These are phyloP conservation scores for Tanytarsus gracilentus DNA, from an alignment of 2,888 invertebrate species.

Conservation along the genomic window DNA sequence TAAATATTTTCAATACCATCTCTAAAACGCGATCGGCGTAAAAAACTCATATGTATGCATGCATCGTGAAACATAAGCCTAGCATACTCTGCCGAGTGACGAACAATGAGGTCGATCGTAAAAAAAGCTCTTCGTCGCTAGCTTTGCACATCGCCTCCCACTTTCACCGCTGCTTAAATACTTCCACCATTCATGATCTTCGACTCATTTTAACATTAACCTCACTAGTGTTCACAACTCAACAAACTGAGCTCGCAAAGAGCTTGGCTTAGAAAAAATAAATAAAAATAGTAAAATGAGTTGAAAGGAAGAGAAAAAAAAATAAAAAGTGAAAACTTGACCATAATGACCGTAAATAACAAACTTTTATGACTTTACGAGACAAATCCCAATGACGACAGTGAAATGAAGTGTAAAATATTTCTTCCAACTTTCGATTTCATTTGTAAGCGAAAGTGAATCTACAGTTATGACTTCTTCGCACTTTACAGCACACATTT, in stretches of 20 bases:
- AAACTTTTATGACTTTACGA: too few relatives aligned
- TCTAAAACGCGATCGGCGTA: too few relatives aligned
- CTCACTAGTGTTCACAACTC: conserved; percentile 14
- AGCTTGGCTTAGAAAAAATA: too few relatives aligned
- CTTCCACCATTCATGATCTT: conserved; percentile 18
- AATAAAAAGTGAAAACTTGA: conserved; percentile 26
- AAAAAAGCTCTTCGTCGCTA: too few relatives aligned
- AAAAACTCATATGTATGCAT: too few relatives aligned
- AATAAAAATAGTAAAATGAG: not conserved
- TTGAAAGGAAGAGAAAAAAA: not conserved
- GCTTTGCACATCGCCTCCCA: too few relatives aligned
- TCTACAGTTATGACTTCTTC: not conserved
- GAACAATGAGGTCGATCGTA: conserved; percentile 24
- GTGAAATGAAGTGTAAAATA: too few relatives aligned
- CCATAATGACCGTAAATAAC: too few relatives aligned
- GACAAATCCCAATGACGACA: too few relatives aligned
- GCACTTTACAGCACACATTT: conserved; percentile 39
- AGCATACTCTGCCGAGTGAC: not conserved
- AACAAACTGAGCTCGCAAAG: too few relatives aligned
- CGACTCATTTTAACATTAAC: conserved; percentile 25
- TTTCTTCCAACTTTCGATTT: conserved; percentile 27
- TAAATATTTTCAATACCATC: too few relatives aligned
- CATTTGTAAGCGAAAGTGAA: not conserved
- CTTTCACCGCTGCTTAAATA: conserved; percentile 27
- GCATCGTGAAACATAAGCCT: too few relatives aligned